These are phyloP conservation scores for Lypha dubia DNA, from an alignment of 2,888 invertebrate species.

Conservation along the genomic window DNA sequence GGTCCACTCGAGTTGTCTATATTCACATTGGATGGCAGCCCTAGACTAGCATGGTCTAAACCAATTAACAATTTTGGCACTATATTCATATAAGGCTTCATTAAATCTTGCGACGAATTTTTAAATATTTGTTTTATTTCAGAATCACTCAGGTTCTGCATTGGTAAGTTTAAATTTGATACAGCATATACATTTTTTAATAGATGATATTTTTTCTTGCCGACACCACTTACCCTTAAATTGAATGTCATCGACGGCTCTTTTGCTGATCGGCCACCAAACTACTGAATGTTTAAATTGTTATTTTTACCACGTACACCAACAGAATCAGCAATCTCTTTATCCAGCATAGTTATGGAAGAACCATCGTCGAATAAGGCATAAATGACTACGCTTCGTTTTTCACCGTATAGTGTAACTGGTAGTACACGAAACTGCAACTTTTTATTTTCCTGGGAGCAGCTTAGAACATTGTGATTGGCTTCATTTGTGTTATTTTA, in stretches of 20 bases:
- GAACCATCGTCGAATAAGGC: constrained; percentile 48
- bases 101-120: neutral
- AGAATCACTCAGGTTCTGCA: constrained; percentile 42
- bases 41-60: neutral
- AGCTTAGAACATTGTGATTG: too few relatives aligned
- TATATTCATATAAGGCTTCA: neutral
- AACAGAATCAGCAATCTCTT: constrained; percentile 19
- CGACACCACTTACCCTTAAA: constrained; percentile 31
- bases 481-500: too few relatives aligned
- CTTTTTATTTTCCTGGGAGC: too few relatives aligned
- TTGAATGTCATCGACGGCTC: constrained; percentile 28
- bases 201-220: constrained; percentile 31
- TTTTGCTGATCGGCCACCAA: constrained; percentile 44
- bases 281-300: constrained; percentile 30
- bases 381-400: constrained; percentile 23
- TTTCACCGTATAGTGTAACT: constrained; percentile 38
- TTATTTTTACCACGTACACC: constrained; percentile 22
- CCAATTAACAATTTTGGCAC: constrained; percentile 1
- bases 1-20: neutral
- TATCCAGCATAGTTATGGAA: constrained; percentile 43
- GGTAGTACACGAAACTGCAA: too few relatives aligned
- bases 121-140: constrained; percentile 29
- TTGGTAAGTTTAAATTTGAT: too few relatives aligned
- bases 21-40: neutral
- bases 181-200: too few relatives aligned